Percentiles rank a stretch among this genome's conserved stretches.
phyloP scores from a whole-genome alignment of 2,888 invertebrate genomes.

The Euclidia mi region DNA sequence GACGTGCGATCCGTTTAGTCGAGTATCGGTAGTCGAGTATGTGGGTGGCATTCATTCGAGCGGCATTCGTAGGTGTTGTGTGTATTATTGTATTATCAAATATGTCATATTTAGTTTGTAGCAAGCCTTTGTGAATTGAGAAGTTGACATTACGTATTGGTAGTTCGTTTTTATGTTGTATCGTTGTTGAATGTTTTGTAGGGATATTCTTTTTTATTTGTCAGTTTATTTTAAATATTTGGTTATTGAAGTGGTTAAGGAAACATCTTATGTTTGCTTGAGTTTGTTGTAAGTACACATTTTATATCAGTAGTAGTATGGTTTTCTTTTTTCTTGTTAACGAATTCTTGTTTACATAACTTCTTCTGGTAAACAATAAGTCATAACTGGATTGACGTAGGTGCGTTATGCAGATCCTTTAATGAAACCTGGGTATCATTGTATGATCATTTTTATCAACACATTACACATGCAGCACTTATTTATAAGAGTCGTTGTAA shows the following conservation, averaged over 20 bases:
- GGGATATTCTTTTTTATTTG: neutral
- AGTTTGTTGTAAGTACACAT: too few species aligned
- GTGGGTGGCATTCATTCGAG: slow-evolving; percentile 64
- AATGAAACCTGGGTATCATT: too few species aligned
- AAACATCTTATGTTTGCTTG: too few species aligned
- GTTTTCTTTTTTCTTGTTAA: too few species aligned
- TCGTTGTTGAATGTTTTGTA: neutral
- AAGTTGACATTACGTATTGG: slow-evolving; percentile 23
- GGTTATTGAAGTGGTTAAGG: neutral
- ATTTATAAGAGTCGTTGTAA: too few species aligned
- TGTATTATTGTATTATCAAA: slow-evolving; percentile 40
- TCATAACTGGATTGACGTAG: too few species aligned
- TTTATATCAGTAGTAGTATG: too few species aligned
- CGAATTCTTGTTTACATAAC: too few species aligned
- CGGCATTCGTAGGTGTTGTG: slow-evolving; percentile 39
- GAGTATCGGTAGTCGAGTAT: slow-evolving; percentile 50
- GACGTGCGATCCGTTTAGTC: slow-evolving; percentile 67
- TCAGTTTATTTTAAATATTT: neutral
- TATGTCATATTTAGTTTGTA: slow-evolving; percentile 37
- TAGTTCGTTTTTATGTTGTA: slow-evolving; percentile 26
- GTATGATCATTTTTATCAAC: too few species aligned
- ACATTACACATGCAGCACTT: too few species aligned
- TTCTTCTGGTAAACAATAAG: too few species aligned
- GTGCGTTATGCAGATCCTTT: too few species aligned
- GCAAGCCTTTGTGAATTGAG: slow-evolving; percentile 19